Base-by-base conservation (phyloP, 2,797 vertebrate genomes). In the Liasis olivaceus region DNA sequence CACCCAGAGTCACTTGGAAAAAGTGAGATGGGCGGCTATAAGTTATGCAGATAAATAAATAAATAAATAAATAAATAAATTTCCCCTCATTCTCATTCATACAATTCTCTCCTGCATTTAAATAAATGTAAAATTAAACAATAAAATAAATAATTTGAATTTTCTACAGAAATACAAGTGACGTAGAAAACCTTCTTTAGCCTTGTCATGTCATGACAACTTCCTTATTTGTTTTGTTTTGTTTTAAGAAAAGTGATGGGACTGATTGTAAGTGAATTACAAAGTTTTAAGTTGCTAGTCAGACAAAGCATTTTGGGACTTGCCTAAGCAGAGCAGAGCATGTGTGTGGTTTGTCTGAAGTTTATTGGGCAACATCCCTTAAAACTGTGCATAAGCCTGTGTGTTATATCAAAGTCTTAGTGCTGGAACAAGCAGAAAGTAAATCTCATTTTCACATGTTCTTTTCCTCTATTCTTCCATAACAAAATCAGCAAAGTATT, bases 381-480 rank as follows among this genome's bases (percentile, higher is more conserved):
- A 60, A 90, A 95, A 92, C 28, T 36, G 87, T 2, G 0, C 7
- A 59, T 47, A 5, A 26, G 36, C 0, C 0, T 22, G 28, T 5
- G 4, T 42, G 0, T 1, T 93, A 77, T 93, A 90, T 66, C 22
- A 58, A 66, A 92, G n/a, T 54, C 0, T 62, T 3, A 91, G 88
- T 90, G 88, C 42, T 64, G 88, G 5, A 5, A 94, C 91, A 93
- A 90, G 63, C 89, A 84, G 94, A 91, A 93, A 58, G 47, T 72
- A 93, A 90, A 62, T 93, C 72, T 88, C 66, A 91, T 94, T 91
- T 93, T 93, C 63, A 93, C 89, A 95, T 93, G 90, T 94, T 89
- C 90, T 56, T 77, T 88, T 58, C 87, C 47, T 87, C 60, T 56
- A 20, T 6, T n/a, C 85, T 51, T 63, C 56, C 62, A 66, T 89